phyloP scores from a whole-genome alignment of 2,888 invertebrate genomes.

The Trypoxylon attenuatum region DNA sequence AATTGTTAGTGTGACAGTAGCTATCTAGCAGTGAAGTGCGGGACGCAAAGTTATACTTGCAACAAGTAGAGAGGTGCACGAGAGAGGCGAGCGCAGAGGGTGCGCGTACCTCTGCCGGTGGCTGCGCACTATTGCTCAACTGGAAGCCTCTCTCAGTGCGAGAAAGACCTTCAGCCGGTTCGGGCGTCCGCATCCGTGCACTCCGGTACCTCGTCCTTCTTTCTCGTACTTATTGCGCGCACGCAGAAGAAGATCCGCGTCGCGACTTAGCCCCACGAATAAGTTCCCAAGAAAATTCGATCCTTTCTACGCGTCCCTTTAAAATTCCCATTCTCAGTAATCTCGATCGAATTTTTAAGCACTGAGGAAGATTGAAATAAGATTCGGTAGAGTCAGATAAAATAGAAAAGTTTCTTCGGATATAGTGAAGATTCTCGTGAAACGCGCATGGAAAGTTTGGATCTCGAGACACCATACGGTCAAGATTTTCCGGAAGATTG shows the following conservation, averaged over 20 bases:
- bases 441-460: too few relatives aligned
- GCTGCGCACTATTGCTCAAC: slow-evolving; percentile 48
- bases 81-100: slow-evolving; percentile 10
- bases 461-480: neutral
- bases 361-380: too few relatives aligned
- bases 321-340: too few relatives aligned
- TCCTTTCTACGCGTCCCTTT: too few relatives aligned
- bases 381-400: too few relatives aligned
- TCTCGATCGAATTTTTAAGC: too few relatives aligned
- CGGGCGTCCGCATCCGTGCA: slow-evolving; percentile 53
- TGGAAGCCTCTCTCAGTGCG: slow-evolving; percentile 58
- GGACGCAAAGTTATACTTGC: too few relatives aligned
- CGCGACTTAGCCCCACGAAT: neutral
- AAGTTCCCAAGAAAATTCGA: neutral
- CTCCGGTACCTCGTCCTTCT: slow-evolving; percentile 21
- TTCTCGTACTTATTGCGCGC: neutral
- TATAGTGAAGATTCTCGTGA: too few relatives aligned
- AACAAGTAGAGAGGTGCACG: neutral
- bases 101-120: neutral
- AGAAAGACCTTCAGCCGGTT: slow-evolving; percentile 66
- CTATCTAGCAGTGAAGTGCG: too few relatives aligned
- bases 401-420: too few relatives aligned
- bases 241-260: neutral
- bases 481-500: neutral
- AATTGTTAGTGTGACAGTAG: too few relatives aligned